Conservation (phyloP, 2,888 invertebrate species). For the Morpho deidamia region DNA sequence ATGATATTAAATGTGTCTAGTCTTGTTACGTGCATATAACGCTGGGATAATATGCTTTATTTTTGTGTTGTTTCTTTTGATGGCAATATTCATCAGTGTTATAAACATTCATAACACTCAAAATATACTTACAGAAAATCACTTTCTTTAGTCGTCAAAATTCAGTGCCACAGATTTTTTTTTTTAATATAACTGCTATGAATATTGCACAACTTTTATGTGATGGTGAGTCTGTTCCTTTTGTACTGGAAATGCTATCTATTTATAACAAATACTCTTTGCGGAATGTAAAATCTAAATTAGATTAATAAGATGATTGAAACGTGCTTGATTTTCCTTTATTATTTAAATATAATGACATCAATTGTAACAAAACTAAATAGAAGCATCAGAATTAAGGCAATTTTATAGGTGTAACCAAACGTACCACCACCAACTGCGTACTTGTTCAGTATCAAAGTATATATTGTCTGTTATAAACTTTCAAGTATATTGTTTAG, state of each 20-base stretch:
- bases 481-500: conserved; percentile 18
- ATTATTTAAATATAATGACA: too few relatives aligned
- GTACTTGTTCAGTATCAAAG: conserved; percentile 13
- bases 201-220: too few relatives aligned
- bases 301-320: background rate
- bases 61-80: background rate
- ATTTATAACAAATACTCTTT: too few relatives aligned
- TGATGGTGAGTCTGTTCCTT: too few relatives aligned
- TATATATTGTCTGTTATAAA: conserved; percentile 15
- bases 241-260: too few relatives aligned
- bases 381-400: conserved; percentile 29
- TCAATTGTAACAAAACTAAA: conserved; percentile 19
- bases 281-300: too few relatives aligned
- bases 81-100: too few relatives aligned
- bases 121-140: too few relatives aligned
- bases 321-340: background rate
- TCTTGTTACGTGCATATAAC: conserved; percentile 7
- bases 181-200: too few relatives aligned
- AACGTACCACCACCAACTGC: conserved; percentile 18
- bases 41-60: background rate
- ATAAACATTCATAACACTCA: too few relatives aligned
- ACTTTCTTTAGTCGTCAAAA: too few relatives aligned
- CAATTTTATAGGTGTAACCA: conserved; percentile 39
- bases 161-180: too few relatives aligned
- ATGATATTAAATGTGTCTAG: conserved; percentile 11